Percentiles rank a stretch among this genome's conserved stretches.
Conservation (phyloP, 2,113 vertebrate species). For the Anarrhichthys ocellatus region DNA sequence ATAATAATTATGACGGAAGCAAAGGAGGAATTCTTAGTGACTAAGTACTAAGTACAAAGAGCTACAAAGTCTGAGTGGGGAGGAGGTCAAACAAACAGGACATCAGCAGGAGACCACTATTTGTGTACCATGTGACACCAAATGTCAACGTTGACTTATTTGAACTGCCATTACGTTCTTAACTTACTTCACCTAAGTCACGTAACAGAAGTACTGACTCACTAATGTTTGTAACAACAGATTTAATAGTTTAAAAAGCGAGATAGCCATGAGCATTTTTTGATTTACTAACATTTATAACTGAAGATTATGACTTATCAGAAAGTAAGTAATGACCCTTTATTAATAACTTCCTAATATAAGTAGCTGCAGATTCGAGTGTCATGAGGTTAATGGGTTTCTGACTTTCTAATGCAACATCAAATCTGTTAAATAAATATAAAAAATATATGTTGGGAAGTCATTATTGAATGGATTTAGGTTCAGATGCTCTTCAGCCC, state of each 20-base stretch:
- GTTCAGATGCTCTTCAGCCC: neutral
- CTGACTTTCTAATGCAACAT: slow-evolving; percentile 8
- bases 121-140: no score
- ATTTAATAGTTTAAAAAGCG: neutral
- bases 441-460: neutral
- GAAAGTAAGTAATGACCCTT: no score
- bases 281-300: neutral
- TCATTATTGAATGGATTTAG: neutral
- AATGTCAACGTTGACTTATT: neutral
- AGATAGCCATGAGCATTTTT: neutral
- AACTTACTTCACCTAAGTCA: no score
- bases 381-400: slow-evolving; percentile 9
- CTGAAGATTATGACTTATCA: no score
- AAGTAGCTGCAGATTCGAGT: neutral
- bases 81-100: neutral
- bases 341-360: no score
- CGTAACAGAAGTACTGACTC: neutral
- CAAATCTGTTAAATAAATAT: neutral
- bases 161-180: no score
- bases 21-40: no score
- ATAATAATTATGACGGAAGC: no score
- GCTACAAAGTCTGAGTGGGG: no score
- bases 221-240: neutral
- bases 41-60: no score
- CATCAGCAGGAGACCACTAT: neutral